Percentiles rank a stretch among this genome's conserved stretches.
Conservation (phyloP, 2,888 invertebrate species). For the Colletes collaris region DNA sequence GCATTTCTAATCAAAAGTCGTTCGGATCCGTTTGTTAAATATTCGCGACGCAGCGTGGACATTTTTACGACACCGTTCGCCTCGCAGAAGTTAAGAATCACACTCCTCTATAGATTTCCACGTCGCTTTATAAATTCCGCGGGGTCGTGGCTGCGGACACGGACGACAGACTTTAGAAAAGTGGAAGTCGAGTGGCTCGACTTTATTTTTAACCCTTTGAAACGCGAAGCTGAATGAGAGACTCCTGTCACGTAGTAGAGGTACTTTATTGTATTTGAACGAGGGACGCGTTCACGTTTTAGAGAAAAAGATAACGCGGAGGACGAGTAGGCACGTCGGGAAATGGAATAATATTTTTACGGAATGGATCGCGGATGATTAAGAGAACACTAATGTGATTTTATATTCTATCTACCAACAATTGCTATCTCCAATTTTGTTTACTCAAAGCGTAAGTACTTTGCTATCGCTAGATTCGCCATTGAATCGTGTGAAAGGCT, state of each 20-base stretch:
- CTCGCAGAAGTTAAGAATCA: not conserved
- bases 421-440: too few relatives aligned
- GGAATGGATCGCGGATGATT: too few relatives aligned
- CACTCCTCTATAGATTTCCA: not conserved
- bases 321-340: not conserved
- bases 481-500: not conserved
- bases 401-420: too few relatives aligned
- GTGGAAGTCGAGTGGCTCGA: slow-evolving; percentile 1
- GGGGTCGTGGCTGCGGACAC: too few relatives aligned
- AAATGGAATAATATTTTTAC: not conserved
- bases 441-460: too few relatives aligned
- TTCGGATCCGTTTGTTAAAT: too few relatives aligned
- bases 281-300: not conserved
- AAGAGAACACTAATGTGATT: too few relatives aligned
- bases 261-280: slow-evolving; percentile 17
- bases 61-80: too few relatives aligned
- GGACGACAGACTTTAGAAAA: slow-evolving; percentile 5
- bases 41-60: too few relatives aligned
- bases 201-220: slow-evolving; percentile 45
- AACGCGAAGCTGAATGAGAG: slow-evolving; percentile 9
- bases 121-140: too few relatives aligned
- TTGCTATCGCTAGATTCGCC: too few relatives aligned
- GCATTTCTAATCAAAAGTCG: too few relatives aligned
- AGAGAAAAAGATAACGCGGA: not conserved
- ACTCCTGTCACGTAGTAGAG: slow-evolving; percentile 19